Base-by-base conservation (phyloP, 2,113 vertebrate genomes). In the Alouatta palliata region DNA sequence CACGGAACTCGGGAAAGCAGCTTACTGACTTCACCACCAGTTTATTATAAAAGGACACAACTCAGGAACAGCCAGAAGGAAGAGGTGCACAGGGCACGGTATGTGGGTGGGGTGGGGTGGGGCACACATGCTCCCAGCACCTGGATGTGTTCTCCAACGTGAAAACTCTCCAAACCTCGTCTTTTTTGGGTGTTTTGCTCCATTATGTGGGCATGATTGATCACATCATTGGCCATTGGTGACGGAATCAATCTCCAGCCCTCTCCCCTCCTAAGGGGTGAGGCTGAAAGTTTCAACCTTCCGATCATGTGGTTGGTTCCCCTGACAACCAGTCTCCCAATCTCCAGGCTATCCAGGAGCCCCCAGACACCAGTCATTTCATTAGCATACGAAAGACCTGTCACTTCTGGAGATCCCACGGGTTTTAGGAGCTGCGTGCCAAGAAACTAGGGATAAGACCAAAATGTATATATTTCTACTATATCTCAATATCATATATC, bases 61-160 rank as follows among this genome's bases (percentile, higher is more conserved):
- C 61, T 64, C 12, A 32, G 61, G 27, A 64, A 14, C 61, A 64
- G 61, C 61, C 61, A 64, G 27, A 64, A 64, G 40, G 40, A 16
- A 45, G 70, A 54, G 30, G 30, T 0, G 23, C 10, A 47, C 17
- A 16, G 54, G 43, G 37, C 37, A 5, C 2, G 73, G n/a, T 21
- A 66, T 43, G 54, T 11, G 23, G 66, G 66, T 6, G 5, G 16
- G 21, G 0, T 66, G 30, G 23, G 21, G 0, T 66, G 32, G 11
- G 8, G 35, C 43, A 2, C 68, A 20, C 4, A 21, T 6, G 27
- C 20, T 61, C 25, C 17, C 40, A 82, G 64, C 12, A 40, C 40
- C 11, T 47, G 12, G 52, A 25, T 30, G 11, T 10, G 8, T 70
- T 20, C 35, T 6, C 66, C 77, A 35, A 40, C 58, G 27, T 19